Evolutionary conservation across 2,113 vertebrate genomes (phyloP), one percentile per base, ranked within the genome.

Genomic region (Sisor rabdophorus): DNA sequence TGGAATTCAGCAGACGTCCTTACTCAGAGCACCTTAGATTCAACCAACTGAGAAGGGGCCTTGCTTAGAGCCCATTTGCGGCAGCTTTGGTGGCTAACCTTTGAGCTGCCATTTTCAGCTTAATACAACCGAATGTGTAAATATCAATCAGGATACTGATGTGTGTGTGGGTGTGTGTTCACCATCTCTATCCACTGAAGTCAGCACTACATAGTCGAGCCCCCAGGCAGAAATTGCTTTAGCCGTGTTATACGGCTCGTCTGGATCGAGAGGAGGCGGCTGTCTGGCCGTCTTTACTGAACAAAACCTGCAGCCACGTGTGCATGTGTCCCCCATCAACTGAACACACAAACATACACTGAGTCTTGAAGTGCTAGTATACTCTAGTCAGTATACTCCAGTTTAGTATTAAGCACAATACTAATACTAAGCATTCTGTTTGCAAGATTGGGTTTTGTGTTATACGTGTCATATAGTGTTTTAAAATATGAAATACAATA

Each of bases 301-400:
- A 81, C 97, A 99, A 84, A 99, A 99, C 56, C 94, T 92, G 89
- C 97, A 99, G 11, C 97, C 97, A 80, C 97, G 94, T 26, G 97
- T 98, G 83, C 97, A 99, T 0, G 96, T 98, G 85, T 99, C 97
- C 12, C 97, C 97, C 97, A 99, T 97, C 78, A 99, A 83, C 97
- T 98, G 80, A 3, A 55, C 24, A 44, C 22, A 44, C 30, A 65
- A 19, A 58, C 52, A n/a, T 26, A 2, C 26, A 58, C n/a, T 24
- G 11, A 2, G 22, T 11, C 5, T 3, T 58, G 12, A 13, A 36
- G 30, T 61, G 17, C 10, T 22, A 1, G 11, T 40, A 12, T 40
- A n/a, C 5, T 44, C 20, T 9, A 64, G 11, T 44, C 4, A 63
- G 40, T 2, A 32, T 11, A 40, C 5, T 61, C 30, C 11, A 10